These are phyloP conservation scores for Trachelus iudaicus DNA, from an alignment of 2,888 invertebrate genomes.

Conservation along the genomic window DNA sequence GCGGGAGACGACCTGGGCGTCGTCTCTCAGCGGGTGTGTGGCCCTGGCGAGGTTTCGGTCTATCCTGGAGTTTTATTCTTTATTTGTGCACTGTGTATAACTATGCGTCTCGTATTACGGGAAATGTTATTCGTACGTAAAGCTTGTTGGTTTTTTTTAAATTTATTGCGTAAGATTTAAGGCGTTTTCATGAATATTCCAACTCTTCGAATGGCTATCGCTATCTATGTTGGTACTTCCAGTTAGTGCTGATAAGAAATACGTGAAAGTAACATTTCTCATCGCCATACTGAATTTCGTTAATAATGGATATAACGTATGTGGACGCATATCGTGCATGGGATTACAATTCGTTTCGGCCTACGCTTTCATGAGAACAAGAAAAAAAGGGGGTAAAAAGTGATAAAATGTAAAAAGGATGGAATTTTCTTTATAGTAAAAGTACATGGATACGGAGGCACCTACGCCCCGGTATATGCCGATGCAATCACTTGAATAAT, in stretches of 20 bases:
- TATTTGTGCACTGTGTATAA: background rate
- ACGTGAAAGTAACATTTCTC: background rate
- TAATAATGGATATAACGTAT: background rate
- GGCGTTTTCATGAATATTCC: background rate
- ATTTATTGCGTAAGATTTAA: background rate
- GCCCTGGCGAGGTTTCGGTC: conserved; percentile 35
- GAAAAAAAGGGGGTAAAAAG: background rate
- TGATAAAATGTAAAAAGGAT: background rate
- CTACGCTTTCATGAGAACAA: conserved; percentile 2
- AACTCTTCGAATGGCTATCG: background rate
- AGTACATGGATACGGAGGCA: background rate
- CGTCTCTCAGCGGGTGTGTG: conserved; percentile 49
- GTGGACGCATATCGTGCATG: background rate
- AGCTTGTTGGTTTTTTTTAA: background rate
- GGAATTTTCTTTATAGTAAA: conserved; percentile 11
- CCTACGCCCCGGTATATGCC: background rate
- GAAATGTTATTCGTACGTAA: background rate
- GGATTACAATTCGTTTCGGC: conserved; percentile 7
- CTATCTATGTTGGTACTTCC: background rate
- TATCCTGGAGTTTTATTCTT: conserved; percentile 18
- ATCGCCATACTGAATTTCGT: background rate
- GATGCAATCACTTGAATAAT: conserved; percentile 14
- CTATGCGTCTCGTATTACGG: background rate
- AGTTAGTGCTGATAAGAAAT: background rate
- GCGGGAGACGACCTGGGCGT: conserved; percentile 50